Evolutionary conservation across 2,113 vertebrate species (phyloP), one percentile per base, ranked within the genome.

Genomic region (Ciconia boyciana): DNA sequence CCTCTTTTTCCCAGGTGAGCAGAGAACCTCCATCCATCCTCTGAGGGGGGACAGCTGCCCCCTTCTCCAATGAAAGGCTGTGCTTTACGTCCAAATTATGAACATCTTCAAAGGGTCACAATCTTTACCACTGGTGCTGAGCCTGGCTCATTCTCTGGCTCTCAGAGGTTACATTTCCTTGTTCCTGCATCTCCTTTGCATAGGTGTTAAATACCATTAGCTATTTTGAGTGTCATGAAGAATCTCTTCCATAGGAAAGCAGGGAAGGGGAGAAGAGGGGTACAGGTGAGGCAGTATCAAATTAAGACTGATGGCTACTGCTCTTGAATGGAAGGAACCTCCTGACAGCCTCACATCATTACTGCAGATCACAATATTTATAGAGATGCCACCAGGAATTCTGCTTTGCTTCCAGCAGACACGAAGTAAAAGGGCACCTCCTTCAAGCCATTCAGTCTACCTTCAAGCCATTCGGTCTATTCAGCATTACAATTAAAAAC

Each of bases 401-500:
- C 70, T 76, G 83, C 77, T 89, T 77, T 95, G 69, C 91, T 94
- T 78, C 77, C 74, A 95, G 81, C 46, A 92, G 76, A 78, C 43
- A 46, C 26, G 62, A 81, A 89, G 71, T 34, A 51, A 84, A 96
- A 94, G 72, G 91, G 57, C 52, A 95, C 48, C 61, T 94, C 86
- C 83, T 78, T 64, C 76, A 61, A 91, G 70, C 70, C 69, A 80
- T 70, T 83, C 82, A 81, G 64, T 66, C 62, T 92, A 25, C 86
- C 83, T 78, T 64, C 76, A 61, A 91, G 70, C 70, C 69, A 80
- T 70, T 83, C 82, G 77, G 64, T 66, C 62, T 92, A 25, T 74
- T 89, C 90, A 65, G 52, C 57, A 34, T 78, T 65, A 78, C 77
- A 95, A 90, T 91, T 95, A 94, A 94, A 94, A 94, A 78, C 95